phyloP scores from a whole-genome alignment of 2,888 invertebrate species.

The Synergus itoensis region DNA sequence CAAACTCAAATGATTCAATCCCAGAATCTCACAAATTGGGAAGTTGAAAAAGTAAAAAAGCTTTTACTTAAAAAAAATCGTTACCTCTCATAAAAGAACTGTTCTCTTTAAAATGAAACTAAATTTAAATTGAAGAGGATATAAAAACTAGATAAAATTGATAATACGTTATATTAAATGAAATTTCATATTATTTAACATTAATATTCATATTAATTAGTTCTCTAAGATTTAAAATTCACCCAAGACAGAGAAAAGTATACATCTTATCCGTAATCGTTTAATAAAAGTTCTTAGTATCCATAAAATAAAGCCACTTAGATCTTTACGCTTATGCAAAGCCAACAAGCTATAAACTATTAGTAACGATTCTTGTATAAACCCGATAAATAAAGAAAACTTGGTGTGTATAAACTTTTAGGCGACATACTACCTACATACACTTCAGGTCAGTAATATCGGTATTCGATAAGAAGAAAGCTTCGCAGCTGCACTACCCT shows the following conservation, averaged over 20 bases:
- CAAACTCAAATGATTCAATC: constrained; percentile 10
- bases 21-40: constrained; percentile 8
- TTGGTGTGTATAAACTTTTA: not conserved
- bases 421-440: constrained; percentile 4
- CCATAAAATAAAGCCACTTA: not conserved
- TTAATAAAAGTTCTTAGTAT: not conserved
- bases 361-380: constrained; percentile 18
- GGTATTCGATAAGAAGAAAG: constrained; percentile 36
- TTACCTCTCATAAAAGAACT: not conserved
- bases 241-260: not conserved
- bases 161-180: not conserved
- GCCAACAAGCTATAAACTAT: constrained; percentile 20
- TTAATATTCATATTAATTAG: too few relatives aligned
- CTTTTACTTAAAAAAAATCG: not conserved
- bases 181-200: not conserved
- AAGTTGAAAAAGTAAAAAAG: constrained; percentile 12
- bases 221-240: not conserved
- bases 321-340: not conserved
- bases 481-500: constrained; percentile 15
- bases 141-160: not conserved
- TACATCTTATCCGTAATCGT: not conserved
- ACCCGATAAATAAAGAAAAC: constrained; percentile 8
- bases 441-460: constrained; percentile 31
- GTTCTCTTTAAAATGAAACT: not conserved
- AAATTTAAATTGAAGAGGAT: not conserved